A percentile compares a stretch with the other conserved stretches of the same genome.
Evolutionary conservation across 1,140 invertebrate species (phyloP).

Genomic region (Drosophila santomea): DNA sequence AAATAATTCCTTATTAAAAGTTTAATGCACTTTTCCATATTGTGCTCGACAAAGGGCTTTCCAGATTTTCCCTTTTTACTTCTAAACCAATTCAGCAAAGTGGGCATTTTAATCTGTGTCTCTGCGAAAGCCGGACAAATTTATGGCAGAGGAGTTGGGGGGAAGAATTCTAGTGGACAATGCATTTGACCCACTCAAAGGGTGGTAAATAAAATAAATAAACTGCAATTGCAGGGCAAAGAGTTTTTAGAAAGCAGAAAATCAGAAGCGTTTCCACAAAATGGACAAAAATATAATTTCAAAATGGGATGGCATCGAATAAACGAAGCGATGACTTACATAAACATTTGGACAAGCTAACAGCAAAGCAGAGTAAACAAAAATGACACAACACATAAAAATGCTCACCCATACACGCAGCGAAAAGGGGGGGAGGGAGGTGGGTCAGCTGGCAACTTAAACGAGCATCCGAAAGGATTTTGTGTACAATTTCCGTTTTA

Average conservation of each 20-base stretch:
- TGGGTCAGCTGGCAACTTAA: conserved; percentile 67
- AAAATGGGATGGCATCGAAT: conserved; percentile 74
- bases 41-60: conserved; percentile 37
- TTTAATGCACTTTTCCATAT: conserved; percentile 54
- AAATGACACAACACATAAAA: conserved; percentile 83
- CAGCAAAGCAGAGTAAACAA: conserved; percentile 71
- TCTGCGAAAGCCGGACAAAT: conserved; percentile 38
- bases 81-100: conserved; percentile 59
- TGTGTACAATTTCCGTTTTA: conserved; percentile 84
- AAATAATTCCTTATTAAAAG: conserved; percentile 45
- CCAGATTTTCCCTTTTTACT: conserved; percentile 15
- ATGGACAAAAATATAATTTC: conserved; percentile 79
- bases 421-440: neutral
- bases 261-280: conserved; percentile 70
- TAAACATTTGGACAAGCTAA: conserved; percentile 77
- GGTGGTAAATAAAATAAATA: conserved; percentile 81
- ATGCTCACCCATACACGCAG: conserved; percentile 37
- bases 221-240: conserved; percentile 77
- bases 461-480: conserved; percentile 84
- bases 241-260: conserved; percentile 75
- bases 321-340: conserved; percentile 82
- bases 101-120: conserved; percentile 60
- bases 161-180: conserved; percentile 31
- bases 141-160: conserved; percentile 19
- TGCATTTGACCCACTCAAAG: conserved; percentile 69